Evolutionary conservation across 2,888 invertebrate genomes (phyloP).

Genomic region (Parnassius glacialis): DNA sequence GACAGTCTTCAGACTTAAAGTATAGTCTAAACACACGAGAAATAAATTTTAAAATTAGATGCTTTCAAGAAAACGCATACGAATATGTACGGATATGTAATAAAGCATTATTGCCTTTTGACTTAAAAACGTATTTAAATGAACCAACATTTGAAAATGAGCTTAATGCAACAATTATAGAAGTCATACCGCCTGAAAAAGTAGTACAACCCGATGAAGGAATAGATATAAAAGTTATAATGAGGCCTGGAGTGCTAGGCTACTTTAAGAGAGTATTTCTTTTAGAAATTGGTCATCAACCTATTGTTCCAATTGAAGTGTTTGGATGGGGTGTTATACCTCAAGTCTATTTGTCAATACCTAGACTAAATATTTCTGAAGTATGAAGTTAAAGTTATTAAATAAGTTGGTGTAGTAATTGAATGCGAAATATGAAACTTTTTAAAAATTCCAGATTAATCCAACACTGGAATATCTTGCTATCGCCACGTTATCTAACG

Average conservation of each 20-base stretch:
- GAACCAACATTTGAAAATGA: conserved; percentile 54
- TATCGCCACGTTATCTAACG: conserved; percentile 60
- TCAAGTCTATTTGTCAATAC: conserved; percentile 78
- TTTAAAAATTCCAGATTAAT: conserved; percentile 43
- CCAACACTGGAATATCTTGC: conserved; percentile 71
- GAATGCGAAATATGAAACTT: not conserved
- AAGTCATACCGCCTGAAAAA: conserved; percentile 66
- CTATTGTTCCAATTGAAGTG: conserved; percentile 75
- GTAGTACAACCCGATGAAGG: conserved; percentile 60
- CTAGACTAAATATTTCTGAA: conserved; percentile 49
- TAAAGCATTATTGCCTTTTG: conserved; percentile 68
- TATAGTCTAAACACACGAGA: conserved; percentile 69
- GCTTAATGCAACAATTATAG: conserved; percentile 66
- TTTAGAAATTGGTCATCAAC: conserved; percentile 78
- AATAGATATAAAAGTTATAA: conserved; percentile 63
- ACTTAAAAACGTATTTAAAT: conserved; percentile 63
- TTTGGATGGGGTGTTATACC: conserved; percentile 81
- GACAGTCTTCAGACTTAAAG: conserved; percentile 73
- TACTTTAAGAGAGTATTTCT: conserved; percentile 70
- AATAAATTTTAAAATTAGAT: conserved; percentile 69
- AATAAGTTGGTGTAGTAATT: too few species aligned
- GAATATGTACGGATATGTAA: conserved; percentile 69
- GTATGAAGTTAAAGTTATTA: not conserved
- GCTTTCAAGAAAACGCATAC: conserved; percentile 62
- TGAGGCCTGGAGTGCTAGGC: conserved; percentile 79